phyloP scores from a whole-genome alignment of 2,888 invertebrate species.

The Drosophila paranaensis region DNA sequence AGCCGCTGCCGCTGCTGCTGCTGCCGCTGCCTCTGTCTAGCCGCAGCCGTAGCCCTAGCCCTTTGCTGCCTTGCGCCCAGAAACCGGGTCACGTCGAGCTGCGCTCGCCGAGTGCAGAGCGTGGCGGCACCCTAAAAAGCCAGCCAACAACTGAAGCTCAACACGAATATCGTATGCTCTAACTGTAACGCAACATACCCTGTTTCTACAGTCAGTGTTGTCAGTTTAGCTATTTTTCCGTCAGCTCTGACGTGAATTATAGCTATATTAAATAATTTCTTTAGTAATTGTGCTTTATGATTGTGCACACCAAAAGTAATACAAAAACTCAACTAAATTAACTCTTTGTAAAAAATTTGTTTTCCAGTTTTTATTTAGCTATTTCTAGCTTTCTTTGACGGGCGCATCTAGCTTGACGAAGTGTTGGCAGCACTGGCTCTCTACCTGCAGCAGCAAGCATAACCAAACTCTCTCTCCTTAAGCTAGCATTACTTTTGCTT shows the following conservation, averaged over 20 bases:
- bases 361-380: too few species aligned
- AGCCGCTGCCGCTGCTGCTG: background rate
- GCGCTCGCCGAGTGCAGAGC: slow-evolving; percentile 27
- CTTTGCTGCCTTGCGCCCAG: slow-evolving; percentile 36
- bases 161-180: slow-evolving; percentile 13
- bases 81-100: slow-evolving; percentile 50
- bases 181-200: background rate
- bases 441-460: background rate
- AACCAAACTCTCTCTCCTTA: background rate
- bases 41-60: slow-evolving; percentile 51
- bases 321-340: too few species aligned
- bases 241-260: too few species aligned
- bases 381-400: too few species aligned
- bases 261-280: too few species aligned
- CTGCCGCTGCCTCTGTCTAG: slow-evolving; percentile 17
- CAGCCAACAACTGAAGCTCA: background rate
- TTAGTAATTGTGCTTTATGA: too few species aligned
- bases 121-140: slow-evolving; percentile 67
- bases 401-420: too few species aligned
- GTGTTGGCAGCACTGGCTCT: background rate
- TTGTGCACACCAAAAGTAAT: too few species aligned
- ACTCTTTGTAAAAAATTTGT: too few species aligned
- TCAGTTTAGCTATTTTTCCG: too few species aligned
- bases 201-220: too few species aligned
- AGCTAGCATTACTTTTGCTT: background rate